Evolutionary conservation across 2,113 vertebrate genomes (phyloP), one percentile per base, ranked within the genome.

Genomic region (Poeciliopsis retropinna): DNA sequence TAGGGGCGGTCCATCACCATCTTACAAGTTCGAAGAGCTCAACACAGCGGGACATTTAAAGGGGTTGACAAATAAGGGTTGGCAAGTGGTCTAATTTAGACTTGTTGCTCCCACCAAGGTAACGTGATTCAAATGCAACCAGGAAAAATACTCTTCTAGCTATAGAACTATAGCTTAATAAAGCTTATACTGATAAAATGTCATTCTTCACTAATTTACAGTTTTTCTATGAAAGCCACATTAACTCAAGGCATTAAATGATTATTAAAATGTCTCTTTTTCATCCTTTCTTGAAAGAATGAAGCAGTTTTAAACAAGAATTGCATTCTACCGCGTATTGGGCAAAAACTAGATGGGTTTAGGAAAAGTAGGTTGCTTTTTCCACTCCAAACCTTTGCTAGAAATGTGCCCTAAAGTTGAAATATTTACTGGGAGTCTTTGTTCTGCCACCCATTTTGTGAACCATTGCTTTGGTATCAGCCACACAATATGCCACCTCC

Each of bases 1-100:
- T 75, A 73, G 51, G 75, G 28, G 25, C 22, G 31, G 67, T 47
- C 51, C 68, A 63, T 74, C 19, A 19, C 31, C 29, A 62, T 44
- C 25, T 73, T 31, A 51, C 15, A 73, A 60, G 73, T 67, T 81
- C 28, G 75, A 11, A 73, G 6, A 74, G 86, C 76, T 81, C 80
- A 80, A 80, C 39, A 39, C 11, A 13, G 25, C 12, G 70, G 54
- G 27, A 37, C 22, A 5, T 73, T 80, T 63, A 78, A 80, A 14
- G 7, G 66, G 62, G 5, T 34, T 28, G 27, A 51, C 70, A 64
- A 67, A 77, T 66, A 67, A 80, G 68, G 10, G 27, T 37, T 13
- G 27, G 32, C 13, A 44, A 0, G 4, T 30, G 19, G 29, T 77
- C 0, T 39, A 47, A 70, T 57, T 74, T 41, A 6, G 22, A 22